phyloP scores from a whole-genome alignment of 2,888 invertebrate species.

The Ormyrus thymus region DNA sequence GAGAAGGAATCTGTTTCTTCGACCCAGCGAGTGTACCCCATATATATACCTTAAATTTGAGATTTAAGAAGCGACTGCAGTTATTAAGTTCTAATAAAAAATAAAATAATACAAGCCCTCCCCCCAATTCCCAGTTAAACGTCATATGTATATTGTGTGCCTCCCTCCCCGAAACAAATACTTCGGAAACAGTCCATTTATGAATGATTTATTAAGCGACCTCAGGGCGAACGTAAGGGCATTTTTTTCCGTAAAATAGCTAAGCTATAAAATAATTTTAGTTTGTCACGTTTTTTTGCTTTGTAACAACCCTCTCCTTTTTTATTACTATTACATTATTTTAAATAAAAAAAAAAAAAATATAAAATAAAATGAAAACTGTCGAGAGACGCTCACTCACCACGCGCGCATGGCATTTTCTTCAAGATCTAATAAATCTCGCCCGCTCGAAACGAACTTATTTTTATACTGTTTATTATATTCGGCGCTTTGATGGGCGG shows the following conservation, averaged over 20 bases:
- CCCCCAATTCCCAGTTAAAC: constrained; percentile 26
- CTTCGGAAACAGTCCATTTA: constrained; percentile 49
- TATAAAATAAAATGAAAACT: constrained; percentile 15
- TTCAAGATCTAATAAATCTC: neutral
- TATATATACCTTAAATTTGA: constrained; percentile 46
- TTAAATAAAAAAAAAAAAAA: constrained; percentile 18
- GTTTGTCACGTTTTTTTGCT: constrained; percentile 35
- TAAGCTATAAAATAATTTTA: constrained; percentile 52
- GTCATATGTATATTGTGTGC: constrained; percentile 37
- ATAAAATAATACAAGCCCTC: constrained; percentile 27
- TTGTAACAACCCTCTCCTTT: constrained; percentile 33
- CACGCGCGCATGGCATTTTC: constrained; percentile 8
- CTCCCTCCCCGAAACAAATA: constrained; percentile 51
- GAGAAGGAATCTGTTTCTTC: constrained; percentile 24
- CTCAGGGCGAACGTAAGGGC: constrained; percentile 53
- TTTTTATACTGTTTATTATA: constrained; percentile 43
- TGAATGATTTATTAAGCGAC: constrained; percentile 44
- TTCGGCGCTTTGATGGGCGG: constrained; percentile 26
- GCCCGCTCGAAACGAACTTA: constrained; percentile 32
- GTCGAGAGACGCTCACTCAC: constrained; percentile 35
- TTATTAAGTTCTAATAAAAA: constrained; percentile 39
- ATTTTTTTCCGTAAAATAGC: constrained; percentile 54
- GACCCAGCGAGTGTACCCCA: constrained; percentile 36
- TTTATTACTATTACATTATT: constrained; percentile 33
- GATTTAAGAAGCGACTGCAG: constrained; percentile 47